Evolutionary conservation across 2,888 invertebrate species (phyloP).

Genomic region (Beris chalybata): DNA sequence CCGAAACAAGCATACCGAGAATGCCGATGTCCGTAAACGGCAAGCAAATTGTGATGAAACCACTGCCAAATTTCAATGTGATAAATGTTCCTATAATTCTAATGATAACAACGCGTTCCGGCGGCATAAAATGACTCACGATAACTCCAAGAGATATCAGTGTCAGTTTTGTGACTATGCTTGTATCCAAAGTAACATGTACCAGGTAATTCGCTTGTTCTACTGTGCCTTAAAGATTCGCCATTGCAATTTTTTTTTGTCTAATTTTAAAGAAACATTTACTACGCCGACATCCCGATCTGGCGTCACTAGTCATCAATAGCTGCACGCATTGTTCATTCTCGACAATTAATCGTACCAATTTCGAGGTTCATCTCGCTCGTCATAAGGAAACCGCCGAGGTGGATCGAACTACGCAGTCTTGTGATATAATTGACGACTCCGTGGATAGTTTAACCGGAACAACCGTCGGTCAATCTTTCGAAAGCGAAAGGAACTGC

Average conservation of each 20-base stretch:
- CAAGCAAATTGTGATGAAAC: slow-evolving; percentile 56
- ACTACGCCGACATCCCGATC: slow-evolving; percentile 75
- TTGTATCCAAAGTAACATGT: slow-evolving; percentile 78
- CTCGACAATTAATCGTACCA: slow-evolving; percentile 51
- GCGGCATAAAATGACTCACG: slow-evolving; percentile 76
- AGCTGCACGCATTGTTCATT: slow-evolving; percentile 51
- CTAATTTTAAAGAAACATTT: slow-evolving; percentile 62
- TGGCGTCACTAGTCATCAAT: slow-evolving; percentile 62
- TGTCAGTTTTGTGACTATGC: slow-evolving; percentile 79
- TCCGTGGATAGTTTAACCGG: neutral
- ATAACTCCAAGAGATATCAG: slow-evolving; percentile 73
- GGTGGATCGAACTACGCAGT: neutral
- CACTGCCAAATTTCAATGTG: slow-evolving; percentile 68
- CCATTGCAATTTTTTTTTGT: neutral
- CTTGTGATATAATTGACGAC: neutral
- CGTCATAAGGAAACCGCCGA: slow-evolving; percentile 46
- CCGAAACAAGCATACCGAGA: slow-evolving; percentile 62
- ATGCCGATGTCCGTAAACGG: slow-evolving; percentile 62
- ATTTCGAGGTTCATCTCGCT: slow-evolving; percentile 50
- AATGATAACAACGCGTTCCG: slow-evolving; percentile 81
- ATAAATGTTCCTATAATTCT: slow-evolving; percentile 70
- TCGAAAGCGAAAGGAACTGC: no score
- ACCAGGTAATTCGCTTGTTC: slow-evolving; percentile 58
- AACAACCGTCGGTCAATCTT: neutral
- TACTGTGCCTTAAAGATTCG: neutral